phyloP scores from a whole-genome alignment of 2,888 invertebrate genomes.

The Dusona sp. region DNA sequence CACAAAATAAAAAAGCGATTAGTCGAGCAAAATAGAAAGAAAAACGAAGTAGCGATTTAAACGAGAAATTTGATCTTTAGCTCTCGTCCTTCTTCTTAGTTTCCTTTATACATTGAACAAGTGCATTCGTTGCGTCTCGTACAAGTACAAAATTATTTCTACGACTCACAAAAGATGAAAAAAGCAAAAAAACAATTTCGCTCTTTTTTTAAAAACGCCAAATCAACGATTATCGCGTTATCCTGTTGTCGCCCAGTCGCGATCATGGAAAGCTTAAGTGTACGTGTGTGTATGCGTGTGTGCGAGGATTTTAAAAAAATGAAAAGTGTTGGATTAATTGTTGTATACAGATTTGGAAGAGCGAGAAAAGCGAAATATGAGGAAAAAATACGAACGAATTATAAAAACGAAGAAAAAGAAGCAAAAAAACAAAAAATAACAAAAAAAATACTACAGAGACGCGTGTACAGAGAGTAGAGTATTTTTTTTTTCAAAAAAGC shows the following conservation, averaged over 20 bases:
- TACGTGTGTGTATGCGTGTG: slow-evolving; percentile 35
- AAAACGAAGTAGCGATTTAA: slow-evolving; percentile 1
- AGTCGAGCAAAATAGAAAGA: slow-evolving; percentile 28
- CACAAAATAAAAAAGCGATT: background rate
- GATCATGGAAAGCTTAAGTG: slow-evolving; percentile 59
- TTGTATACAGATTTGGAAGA: slow-evolving; percentile 3
- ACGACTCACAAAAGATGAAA: slow-evolving; percentile 59
- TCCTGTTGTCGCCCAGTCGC: slow-evolving; percentile 59
- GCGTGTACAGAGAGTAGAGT: slow-evolving; percentile 67
- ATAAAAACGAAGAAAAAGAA: slow-evolving; percentile 34
- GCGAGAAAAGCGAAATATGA: background rate
- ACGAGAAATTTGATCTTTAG: slow-evolving; percentile 50
- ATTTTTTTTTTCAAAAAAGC: slow-evolving; percentile 68
- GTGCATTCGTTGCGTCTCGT: slow-evolving; percentile 77
- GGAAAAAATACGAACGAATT: slow-evolving; percentile 20
- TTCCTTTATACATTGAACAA: slow-evolving; percentile 33
- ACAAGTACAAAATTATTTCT: slow-evolving; percentile 81
- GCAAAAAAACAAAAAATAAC: slow-evolving; percentile 14
- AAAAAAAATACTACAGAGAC: slow-evolving; percentile 40
- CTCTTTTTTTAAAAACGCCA: slow-evolving; percentile 51
- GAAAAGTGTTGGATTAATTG: background rate
- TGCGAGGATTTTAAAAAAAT: background rate
- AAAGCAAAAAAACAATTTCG: slow-evolving; percentile 3
- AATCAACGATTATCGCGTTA: slow-evolving; percentile 64
- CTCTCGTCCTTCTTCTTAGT: slow-evolving; percentile 62